phyloP scores from a whole-genome alignment of 37 sponge, comb jelly and placozoan species.

The Tethya wilhelma region DNA sequence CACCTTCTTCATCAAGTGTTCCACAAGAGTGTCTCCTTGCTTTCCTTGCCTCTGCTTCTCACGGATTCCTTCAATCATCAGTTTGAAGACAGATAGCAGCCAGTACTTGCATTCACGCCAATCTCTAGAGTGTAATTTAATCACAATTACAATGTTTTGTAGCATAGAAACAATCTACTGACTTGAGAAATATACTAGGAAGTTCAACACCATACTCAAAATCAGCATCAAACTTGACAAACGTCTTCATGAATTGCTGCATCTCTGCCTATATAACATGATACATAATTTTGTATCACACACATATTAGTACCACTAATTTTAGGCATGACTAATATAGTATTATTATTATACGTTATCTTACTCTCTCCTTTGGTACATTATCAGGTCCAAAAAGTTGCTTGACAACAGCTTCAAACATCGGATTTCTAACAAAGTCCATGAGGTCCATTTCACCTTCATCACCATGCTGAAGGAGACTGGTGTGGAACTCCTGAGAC shows the following conservation, averaged over 20 bases:
- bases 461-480: not conserved
- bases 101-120: slow-evolving; percentile 47
- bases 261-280: slow-evolving; percentile 39
- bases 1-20: slow-evolving; percentile 41
- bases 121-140: slow-evolving; percentile 14
- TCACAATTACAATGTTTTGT: not conserved
- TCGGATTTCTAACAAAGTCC: slow-evolving; percentile 62
- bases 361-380: slow-evolving; percentile 46
- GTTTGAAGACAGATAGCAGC: slow-evolving; percentile 28
- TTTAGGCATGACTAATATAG: not conserved
- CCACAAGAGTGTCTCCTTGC: slow-evolving; percentile 32
- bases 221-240: slow-evolving; percentile 81
- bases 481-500: slow-evolving; percentile 27
- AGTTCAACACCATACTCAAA: slow-evolving; percentile 88
- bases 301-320: not conserved
- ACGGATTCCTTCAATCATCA: slow-evolving; percentile 12
- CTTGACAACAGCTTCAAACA: slow-evolving; percentile 75
- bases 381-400: slow-evolving; percentile 69
- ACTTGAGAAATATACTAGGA: slow-evolving; percentile 77
- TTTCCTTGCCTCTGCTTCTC: not conserved
- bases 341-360: not conserved
- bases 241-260: slow-evolving; percentile 26
- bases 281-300: not conserved
- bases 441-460: slow-evolving; percentile 68
- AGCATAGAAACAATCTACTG: not conserved